A percentile compares a stretch with the other conserved stretches of the same genome.
Conservation (phyloP, 2,113 vertebrate species). For the Anser cygnoides region DNA sequence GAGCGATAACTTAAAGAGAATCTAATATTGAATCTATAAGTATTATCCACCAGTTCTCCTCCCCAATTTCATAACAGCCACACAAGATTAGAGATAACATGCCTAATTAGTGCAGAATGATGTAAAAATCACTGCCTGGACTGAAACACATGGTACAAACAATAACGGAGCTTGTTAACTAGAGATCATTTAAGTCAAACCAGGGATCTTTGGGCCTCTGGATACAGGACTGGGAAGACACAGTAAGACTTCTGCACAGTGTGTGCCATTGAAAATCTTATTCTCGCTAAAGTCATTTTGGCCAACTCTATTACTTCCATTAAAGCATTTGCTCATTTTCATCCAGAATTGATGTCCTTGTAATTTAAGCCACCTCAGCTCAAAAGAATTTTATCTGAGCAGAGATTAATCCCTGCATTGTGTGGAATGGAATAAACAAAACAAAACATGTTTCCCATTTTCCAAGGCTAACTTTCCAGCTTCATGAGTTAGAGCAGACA, state of each 20-base stretch:
- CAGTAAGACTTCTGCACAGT: accelerated
- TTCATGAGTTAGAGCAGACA: neutral
- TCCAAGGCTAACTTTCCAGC: neutral
- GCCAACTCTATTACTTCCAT: neutral
- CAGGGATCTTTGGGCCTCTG: neutral
- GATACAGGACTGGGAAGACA: neutral
- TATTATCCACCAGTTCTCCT: slow-evolving; percentile 28
- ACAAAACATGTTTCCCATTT: neutral
- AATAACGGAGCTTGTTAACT: neutral
- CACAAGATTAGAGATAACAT: slow-evolving; percentile 72
- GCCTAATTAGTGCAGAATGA: slow-evolving; percentile 70
- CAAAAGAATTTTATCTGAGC: neutral
- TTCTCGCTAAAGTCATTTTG: neutral
- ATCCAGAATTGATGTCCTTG: neutral
- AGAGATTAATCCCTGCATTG: neutral
- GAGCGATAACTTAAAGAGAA: slow-evolving; percentile 74
- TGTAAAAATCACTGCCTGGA: slow-evolving; percentile 70
- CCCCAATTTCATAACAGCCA: slow-evolving; percentile 30
- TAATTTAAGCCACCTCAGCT: neutral
- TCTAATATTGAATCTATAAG: slow-evolving; percentile 67
- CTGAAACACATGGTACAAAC: neutral
- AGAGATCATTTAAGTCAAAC: neutral
- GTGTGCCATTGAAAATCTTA: neutral
- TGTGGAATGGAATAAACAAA: neutral
- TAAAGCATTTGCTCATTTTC: neutral